Conservation (phyloP, 2,888 invertebrate species). For the Callyntrura sp. region DNA sequence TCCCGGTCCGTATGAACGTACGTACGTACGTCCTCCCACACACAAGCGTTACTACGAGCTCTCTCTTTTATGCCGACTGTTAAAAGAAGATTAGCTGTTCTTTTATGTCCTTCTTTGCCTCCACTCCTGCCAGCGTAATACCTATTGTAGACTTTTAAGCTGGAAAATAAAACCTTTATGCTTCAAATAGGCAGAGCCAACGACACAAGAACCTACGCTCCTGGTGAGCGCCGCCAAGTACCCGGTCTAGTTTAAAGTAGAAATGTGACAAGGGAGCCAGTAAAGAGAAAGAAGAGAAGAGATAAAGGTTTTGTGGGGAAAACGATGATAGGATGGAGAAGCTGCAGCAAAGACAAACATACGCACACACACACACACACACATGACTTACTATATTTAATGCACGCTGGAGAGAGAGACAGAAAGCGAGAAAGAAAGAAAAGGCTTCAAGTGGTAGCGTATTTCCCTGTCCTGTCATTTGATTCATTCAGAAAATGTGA, state of each 20-base stretch:
- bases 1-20: not conserved
- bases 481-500: slow-evolving; percentile 61
- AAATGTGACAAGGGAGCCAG: slow-evolving; percentile 15
- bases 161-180: slow-evolving; percentile 45
- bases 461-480: slow-evolving; percentile 52
- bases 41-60: not conserved
- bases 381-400: slow-evolving; percentile 15
- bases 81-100: slow-evolving; percentile 75
- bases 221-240: not conserved
- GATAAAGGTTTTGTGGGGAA: slow-evolving; percentile 7
- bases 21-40: slow-evolving; percentile 9
- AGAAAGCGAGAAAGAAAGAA: not conserved
- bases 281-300: slow-evolving; percentile 29
- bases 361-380: not conserved
- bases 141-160: slow-evolving; percentile 54
- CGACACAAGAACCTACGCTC: not conserved
- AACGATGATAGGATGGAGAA: slow-evolving; percentile 17
- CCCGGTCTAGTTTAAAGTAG: not conserved
- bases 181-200: not conserved
- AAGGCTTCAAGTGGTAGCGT: slow-evolving; percentile 25
- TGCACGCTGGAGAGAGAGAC: slow-evolving; percentile 18
- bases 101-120: slow-evolving; percentile 37
- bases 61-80: slow-evolving; percentile 60
- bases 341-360: slow-evolving; percentile 8
- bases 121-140: not conserved